Evolutionary conservation across 2,888 invertebrate species (phyloP), one percentile per base, ranked within the genome.

Genomic region (Leptinotarsa rubiginosa): DNA sequence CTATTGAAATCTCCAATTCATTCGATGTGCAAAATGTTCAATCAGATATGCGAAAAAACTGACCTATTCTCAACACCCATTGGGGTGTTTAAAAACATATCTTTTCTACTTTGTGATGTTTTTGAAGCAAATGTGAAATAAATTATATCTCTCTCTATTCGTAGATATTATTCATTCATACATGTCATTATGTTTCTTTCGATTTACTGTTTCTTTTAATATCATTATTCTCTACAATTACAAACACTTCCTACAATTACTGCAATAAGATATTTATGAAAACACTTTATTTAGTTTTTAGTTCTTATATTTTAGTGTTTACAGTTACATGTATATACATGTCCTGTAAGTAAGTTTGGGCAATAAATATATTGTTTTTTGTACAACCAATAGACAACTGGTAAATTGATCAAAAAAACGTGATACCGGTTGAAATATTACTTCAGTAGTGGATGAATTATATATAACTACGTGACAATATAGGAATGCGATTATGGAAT

Each of bases 11-110:
- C 52, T 25, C 31, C 52, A 67, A 22, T 67, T 52, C 67, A 52
- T 67, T 67, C 15, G 67, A 67, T 52, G 52, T 67, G 67, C 50
- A 20, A 52, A 67, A 52, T 31, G 52, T 52, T 67, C 25, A 66
- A 66, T 49, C 66, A 49, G 66, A 47, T 66, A 47, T 66, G 49
- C 10, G 52, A 50, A 22, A 50, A 50, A 22, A 67, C 16, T 41
- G 52, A 67, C 25, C 52, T n/a, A 52, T 52, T 67, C 10, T 67
- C 16, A 67, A 67, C 67, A 52, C 22, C 25, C 31, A 22, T 67
- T 67, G 50, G 25, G 16, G 3, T 52, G 22, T 25, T 67, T 10
- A 67, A 52, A 67, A 50, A 20, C 41, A 54, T 31, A 68, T 56
- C 15, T 2, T 67, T 52, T 47, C 54, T 18, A 54, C 41, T 56